phyloP scores from a whole-genome alignment of 2,888 invertebrate species.

The Tromatobia lineatoria region DNA sequence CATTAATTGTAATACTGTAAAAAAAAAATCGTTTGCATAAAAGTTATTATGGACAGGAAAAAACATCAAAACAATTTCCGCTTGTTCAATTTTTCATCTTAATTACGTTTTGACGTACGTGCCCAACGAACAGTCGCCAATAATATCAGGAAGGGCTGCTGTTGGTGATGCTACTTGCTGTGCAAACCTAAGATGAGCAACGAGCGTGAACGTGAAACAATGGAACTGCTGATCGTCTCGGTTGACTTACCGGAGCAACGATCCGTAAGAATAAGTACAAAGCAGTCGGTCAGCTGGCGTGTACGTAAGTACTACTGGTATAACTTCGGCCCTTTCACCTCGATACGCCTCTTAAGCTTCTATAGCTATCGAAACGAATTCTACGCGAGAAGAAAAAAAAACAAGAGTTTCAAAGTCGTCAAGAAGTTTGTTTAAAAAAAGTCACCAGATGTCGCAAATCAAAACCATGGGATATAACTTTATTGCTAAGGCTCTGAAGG shows the following conservation, averaged over 20 bases:
- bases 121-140: background rate
- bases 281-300: conserved; percentile 32
- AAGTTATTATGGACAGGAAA: conserved; percentile 21
- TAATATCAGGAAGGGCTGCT: conserved; percentile 31
- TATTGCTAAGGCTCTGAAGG: background rate
- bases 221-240: conserved; percentile 71
- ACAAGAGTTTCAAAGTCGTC: background rate
- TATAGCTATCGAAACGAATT: conserved; percentile 19
- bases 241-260: conserved; percentile 75
- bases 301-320: conserved; percentile 7
- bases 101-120: conserved; percentile 52
- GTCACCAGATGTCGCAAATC: background rate
- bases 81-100: conserved; percentile 56
- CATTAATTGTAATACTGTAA: background rate
- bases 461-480: background rate
- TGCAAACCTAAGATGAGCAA: conserved; percentile 51
- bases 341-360: conserved; percentile 41
- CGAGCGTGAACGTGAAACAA: conserved; percentile 73
- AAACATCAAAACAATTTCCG: conserved; percentile 50
- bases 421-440: background rate
- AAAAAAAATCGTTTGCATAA: background rate
- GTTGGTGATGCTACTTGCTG: conserved; percentile 13
- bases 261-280: conserved; percentile 71
- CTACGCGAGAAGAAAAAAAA: background rate
- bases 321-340: conserved; percentile 39